Evolutionary conservation across 1,140 invertebrate species (phyloP).

Genomic region (Heliconius melpomene): DNA sequence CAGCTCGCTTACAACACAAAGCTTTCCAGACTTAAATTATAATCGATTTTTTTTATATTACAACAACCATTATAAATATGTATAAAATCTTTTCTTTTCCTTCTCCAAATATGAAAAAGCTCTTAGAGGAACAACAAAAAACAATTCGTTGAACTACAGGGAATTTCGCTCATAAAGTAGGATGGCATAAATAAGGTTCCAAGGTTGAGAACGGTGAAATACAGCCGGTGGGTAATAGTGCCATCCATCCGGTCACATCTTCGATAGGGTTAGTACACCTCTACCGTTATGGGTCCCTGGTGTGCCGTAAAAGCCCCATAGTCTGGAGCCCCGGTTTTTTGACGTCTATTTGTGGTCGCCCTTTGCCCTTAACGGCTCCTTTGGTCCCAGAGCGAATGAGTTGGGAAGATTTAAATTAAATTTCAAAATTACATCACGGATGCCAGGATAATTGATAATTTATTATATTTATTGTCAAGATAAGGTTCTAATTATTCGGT

Average conservation of each 20-base stretch:
- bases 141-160: constrained; percentile 38
- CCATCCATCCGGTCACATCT: constrained; percentile 76
- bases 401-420: constrained; percentile 54
- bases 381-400: constrained; percentile 42
- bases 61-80: constrained; percentile 18
- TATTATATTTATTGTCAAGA: background rate
- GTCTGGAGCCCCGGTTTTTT: constrained; percentile 71
- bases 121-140: constrained; percentile 36
- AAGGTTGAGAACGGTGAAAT: constrained; percentile 60
- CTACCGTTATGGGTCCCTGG: constrained; percentile 78
- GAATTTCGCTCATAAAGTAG: constrained; percentile 70
- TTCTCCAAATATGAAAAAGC: constrained; percentile 23
- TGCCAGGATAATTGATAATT: constrained; percentile 10
- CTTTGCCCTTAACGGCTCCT: constrained; percentile 68
- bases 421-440: constrained; percentile 47
- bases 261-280: constrained; percentile 79
- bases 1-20: background rate
- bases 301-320: constrained; percentile 70
- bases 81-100: constrained; percentile 13
- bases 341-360: constrained; percentile 78
- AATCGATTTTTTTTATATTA: background rate
- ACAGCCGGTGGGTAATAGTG: constrained; percentile 69
- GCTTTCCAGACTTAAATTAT: background rate
- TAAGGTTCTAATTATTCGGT: background rate
- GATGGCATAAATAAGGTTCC: constrained; percentile 69